These are phyloP conservation scores for Sisyra nigra DNA, from an alignment of 2,888 invertebrate species.

Conservation along the genomic window DNA sequence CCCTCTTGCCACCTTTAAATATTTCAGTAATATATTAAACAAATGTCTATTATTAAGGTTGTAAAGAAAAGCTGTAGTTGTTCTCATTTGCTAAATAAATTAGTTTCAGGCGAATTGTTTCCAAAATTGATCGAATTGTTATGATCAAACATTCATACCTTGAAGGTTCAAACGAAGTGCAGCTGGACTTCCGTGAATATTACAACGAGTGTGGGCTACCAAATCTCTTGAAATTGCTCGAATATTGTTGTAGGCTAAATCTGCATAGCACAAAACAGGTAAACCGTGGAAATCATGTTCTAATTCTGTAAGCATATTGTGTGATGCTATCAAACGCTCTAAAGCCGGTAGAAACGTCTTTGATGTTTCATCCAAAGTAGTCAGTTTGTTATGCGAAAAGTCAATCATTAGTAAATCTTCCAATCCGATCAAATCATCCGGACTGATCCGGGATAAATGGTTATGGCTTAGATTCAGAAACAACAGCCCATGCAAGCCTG, in stretches of 20 bases:
- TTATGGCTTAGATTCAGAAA: slow-evolving; percentile 62
- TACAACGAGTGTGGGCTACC: slow-evolving; percentile 65
- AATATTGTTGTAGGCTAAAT: slow-evolving; percentile 63
- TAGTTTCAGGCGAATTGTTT: no score
- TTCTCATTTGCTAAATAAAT: no score
- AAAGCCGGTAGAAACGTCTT: slow-evolving; percentile 68
- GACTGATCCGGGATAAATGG: slow-evolving; percentile 51
- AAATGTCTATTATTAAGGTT: no score
- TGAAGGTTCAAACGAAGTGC: slow-evolving; percentile 62
- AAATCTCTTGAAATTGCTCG: slow-evolving; percentile 54
- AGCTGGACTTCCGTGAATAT: slow-evolving; percentile 61
- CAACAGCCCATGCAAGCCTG: slow-evolving; percentile 56
- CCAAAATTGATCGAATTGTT: no score
- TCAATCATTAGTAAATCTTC: slow-evolving; percentile 58
- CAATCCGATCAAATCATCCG: slow-evolving; percentile 63
- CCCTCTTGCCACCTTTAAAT: no score
- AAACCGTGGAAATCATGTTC: slow-evolving; percentile 72
- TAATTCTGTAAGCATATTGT: slow-evolving; percentile 57
- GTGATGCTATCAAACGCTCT: slow-evolving; percentile 58
- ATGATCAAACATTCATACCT: no score
- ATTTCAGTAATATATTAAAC: no score
- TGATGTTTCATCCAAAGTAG: slow-evolving; percentile 64
- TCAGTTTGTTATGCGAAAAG: slow-evolving; percentile 59
- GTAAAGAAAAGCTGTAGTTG: no score
- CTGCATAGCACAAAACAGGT: slow-evolving; percentile 64